Evolutionary conservation across 2,888 invertebrate species (phyloP).

Genomic region (Acanthosepion lycidas): DNA sequence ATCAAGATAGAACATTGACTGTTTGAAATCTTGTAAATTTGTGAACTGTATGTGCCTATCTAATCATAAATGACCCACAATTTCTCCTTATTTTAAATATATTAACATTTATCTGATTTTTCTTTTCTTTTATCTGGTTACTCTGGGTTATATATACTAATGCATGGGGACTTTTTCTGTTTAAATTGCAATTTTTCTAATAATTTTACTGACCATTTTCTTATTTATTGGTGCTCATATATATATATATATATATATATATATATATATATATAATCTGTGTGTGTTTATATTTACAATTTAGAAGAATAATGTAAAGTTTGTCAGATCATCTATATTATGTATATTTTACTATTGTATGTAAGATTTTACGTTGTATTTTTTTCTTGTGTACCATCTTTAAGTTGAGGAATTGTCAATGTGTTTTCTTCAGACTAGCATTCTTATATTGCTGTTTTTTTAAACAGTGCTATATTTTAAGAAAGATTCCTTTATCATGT

Average conservation of each 20-base stretch:
- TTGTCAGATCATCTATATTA: not conserved
- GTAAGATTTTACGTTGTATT: not conserved
- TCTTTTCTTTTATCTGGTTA: not conserved
- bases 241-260: too few species aligned
- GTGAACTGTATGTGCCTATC: not conserved
- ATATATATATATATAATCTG: too few species aligned
- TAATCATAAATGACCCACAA: not conserved
- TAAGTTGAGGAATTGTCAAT: not conserved
- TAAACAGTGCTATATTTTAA: too few species aligned
- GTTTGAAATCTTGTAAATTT: not conserved
- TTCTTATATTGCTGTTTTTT: not conserved
- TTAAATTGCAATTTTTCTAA: not conserved
- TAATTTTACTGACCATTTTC: not conserved
- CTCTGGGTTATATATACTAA: not conserved
- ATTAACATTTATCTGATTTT: not conserved
- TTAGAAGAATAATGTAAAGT: not conserved
- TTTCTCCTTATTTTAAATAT: not conserved
- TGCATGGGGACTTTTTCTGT: constrained; percentile 20
- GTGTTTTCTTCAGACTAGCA: constrained; percentile 8
- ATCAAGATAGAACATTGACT: not conserved
- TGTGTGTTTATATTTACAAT: not conserved
- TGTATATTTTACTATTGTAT: constrained; percentile 2
- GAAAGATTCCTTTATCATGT: too few species aligned
- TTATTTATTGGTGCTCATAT: too few species aligned
- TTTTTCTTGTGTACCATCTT: not conserved